Evolutionary conservation across 2,888 invertebrate species (phyloP), one percentile per base, ranked within the genome.

Genomic region (Punctoribates punctum): DNA sequence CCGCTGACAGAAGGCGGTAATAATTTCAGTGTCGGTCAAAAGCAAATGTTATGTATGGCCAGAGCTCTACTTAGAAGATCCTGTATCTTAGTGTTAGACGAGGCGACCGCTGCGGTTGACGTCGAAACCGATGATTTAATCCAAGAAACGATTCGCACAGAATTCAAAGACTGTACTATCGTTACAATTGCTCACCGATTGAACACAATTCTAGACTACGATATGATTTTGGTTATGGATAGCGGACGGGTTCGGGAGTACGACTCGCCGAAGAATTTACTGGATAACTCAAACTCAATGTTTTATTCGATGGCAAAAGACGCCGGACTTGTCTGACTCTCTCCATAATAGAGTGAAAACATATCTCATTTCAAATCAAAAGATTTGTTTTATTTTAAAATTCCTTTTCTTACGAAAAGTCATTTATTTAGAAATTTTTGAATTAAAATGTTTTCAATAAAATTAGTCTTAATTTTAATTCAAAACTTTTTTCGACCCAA

Each of bases 221-320:
- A 54, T 83, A 88, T 91, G 83, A 91, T 93, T 70, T 89, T 93
- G 84, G 93, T 93, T 51, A 85, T 91, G 78, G 90, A 93, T 83
- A 89, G 88, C 81, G 93, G 93, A 3, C 86, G 87, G 80, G 88
- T 93, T n/a, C 87, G 88, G 0, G 93, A 94, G 85, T 93, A 89
- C 82, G 91, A 91, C 81, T 87, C 91, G 9, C 93, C 93, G 0
- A 85, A 85, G 6, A 87, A 87, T 77, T 86, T 94, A 75, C 85
- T 93, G n/a, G n/a, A n/a, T n/a, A n/a, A n/a, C n/a, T n/a, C n/a
- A n/a, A n/a, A n/a, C n/a, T n/a, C n/a, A n/a, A n/a, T n/a, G n/a
- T n/a, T n/a, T n/a, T n/a, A 67, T 74, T 83, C 20, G 81, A 81
- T 77, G 81, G 81, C 9, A 82, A 82, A 77, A 34, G n/a, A n/a